Evolutionary conservation across 2,113 vertebrate genomes (phyloP).

Genomic region (Pundamilia nyererei): DNA sequence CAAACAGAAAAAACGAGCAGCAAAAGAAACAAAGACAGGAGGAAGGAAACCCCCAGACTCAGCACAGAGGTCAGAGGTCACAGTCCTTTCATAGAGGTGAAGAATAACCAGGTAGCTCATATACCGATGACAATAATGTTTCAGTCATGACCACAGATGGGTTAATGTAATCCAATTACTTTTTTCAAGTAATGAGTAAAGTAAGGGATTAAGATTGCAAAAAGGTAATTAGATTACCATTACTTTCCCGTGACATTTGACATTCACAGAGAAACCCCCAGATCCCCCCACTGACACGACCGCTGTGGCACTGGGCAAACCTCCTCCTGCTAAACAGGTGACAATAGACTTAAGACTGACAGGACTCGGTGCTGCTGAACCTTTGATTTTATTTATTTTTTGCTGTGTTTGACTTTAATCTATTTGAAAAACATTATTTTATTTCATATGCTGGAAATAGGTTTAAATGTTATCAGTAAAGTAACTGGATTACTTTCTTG

Average conservation of each 20-base stretch:
- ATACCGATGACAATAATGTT: neutral
- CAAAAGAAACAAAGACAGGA: neutral
- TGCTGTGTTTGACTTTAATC: neutral
- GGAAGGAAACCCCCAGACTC: neutral
- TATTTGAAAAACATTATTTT: neutral
- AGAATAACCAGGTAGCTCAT: neutral
- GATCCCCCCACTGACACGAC: neutral
- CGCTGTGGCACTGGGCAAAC: neutral
- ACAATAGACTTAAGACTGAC: accelerated
- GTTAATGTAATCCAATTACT: neutral
- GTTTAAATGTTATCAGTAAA: neutral
- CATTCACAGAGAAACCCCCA: neutral
- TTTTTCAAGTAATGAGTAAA: neutral
- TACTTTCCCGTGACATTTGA: neutral
- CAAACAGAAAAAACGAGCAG: neutral
- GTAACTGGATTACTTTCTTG: neutral
- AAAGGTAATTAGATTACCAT: neutral
- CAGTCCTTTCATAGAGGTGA: accelerated
- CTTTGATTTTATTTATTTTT: neutral
- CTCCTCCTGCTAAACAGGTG: neutral
- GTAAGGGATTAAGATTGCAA: neutral
- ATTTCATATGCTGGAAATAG: neutral
- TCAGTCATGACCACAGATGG: neutral
- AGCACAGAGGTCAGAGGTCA: neutral
- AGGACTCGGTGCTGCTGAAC: accelerated